Conservation (phyloP, 2,797 vertebrate species). For the Dipus sagitta region DNA sequence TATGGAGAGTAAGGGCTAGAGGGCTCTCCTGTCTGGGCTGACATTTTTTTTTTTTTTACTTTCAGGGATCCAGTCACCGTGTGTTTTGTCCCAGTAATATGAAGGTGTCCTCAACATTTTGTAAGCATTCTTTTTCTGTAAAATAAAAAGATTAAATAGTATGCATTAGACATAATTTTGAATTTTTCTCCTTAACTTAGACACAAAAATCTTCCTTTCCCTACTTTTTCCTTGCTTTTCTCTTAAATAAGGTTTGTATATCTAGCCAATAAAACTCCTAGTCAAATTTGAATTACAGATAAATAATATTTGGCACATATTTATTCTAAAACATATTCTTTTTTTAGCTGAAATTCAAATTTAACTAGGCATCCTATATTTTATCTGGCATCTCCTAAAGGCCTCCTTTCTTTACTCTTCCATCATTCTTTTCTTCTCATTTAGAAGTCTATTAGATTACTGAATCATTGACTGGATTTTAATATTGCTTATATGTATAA, state of each 20-base stretch:
- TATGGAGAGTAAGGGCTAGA: too few species aligned
- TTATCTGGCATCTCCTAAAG: not conserved
- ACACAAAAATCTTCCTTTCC: not conserved
- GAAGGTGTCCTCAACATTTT: too few species aligned
- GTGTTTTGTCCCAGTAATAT: too few species aligned
- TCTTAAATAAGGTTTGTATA: not conserved
- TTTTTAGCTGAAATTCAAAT: slow-evolving; percentile 20
- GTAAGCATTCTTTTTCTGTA: not conserved
- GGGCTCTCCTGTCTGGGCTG: too few species aligned
- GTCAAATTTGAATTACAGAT: slow-evolving; percentile 37
- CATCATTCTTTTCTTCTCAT: not conserved
- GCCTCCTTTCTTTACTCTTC: not conserved
- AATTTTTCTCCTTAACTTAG: not conserved
- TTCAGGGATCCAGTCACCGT: too few species aligned
- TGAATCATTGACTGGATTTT: not conserved
- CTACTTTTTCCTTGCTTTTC: not conserved
- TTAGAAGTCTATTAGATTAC: not conserved
- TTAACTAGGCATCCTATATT: slow-evolving; percentile 20
- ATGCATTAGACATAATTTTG: not conserved
- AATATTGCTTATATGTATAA: not conserved
- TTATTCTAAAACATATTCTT: slow-evolving; percentile 31
- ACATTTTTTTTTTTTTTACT: too few species aligned
- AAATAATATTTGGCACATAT: slow-evolving; percentile 30
- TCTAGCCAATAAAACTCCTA: slow-evolving; percentile 15
- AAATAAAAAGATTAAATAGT: not conserved